These are phyloP conservation scores for Drosophila tsacasi DNA, from an alignment of 1,140 invertebrate genomes.

Conservation along the genomic window DNA sequence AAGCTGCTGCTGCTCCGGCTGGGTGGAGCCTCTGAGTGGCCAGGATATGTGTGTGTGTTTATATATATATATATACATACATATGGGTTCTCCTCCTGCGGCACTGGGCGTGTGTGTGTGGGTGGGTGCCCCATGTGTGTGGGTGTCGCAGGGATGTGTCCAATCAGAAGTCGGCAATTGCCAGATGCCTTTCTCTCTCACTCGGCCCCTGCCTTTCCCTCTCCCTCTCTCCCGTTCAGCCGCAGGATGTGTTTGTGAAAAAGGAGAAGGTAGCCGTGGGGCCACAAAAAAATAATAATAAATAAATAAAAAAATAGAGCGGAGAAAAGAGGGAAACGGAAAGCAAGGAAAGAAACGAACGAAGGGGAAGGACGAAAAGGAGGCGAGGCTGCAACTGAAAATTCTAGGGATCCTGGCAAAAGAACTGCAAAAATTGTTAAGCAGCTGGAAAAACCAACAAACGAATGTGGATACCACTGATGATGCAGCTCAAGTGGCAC, in stretches of 20 bases:
- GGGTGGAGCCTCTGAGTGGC: conserved; percentile 77
- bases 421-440: conserved; percentile 45
- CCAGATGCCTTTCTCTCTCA: conserved; percentile 35
- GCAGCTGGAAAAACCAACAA: conserved; percentile 59
- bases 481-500: conserved; percentile 41
- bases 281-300: conserved; percentile 7
- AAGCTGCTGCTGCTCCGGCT: conserved; percentile 32
- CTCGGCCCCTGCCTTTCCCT: conserved; percentile 1
- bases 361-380: conserved; percentile 47
- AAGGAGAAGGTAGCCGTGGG: conserved; percentile 21
- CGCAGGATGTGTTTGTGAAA: conserved; percentile 28
- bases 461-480: conserved; percentile 53
- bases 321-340: conserved; percentile 20
- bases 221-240: not conserved
- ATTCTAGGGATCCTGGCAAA: conserved; percentile 6
- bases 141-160: conserved; percentile 65
- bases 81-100: conserved; percentile 11
- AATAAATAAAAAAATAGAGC: conserved; percentile 13
- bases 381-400: conserved; percentile 1
- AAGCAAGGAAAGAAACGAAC: conserved; percentile 23
- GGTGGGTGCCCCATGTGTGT: conserved; percentile 38
- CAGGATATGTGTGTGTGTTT: conserved; percentile 51
- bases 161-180: conserved; percentile 70
- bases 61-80: not conserved
- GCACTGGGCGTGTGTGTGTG: conserved; percentile 16